These are phyloP conservation scores for Ranitomeya imitator DNA, from an alignment of 2,113 vertebrate genomes.

Conservation along the genomic window DNA sequence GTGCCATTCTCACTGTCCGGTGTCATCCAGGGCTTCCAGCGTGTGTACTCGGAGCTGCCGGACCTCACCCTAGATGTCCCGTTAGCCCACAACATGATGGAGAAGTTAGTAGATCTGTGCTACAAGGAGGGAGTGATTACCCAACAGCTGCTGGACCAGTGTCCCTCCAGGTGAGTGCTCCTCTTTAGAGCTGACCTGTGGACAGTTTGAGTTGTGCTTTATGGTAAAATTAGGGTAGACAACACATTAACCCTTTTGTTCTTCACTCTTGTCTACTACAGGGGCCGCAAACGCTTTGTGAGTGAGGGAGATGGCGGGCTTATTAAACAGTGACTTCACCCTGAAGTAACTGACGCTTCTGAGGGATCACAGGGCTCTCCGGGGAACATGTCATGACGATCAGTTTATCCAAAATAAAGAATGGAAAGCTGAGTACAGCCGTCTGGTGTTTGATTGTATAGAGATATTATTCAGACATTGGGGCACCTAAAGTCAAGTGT, in stretches of 20 bases:
- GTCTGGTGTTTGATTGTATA: neutral
- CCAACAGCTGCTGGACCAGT: slow-evolving; percentile 80
- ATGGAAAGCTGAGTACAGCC: neutral
- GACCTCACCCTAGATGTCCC: slow-evolving; percentile 84
- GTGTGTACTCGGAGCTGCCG: slow-evolving; percentile 80
- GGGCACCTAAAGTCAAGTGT: too few species aligned
- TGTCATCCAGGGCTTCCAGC: slow-evolving; percentile 77
- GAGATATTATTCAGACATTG: neutral
- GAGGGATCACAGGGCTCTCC: neutral
- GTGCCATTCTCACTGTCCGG: neutral
- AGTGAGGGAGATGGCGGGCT: slow-evolving; percentile 83
- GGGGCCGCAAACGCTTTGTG: slow-evolving; percentile 86
- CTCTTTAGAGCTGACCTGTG: neutral
- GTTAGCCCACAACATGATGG: slow-evolving; percentile 79
- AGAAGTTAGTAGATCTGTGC: slow-evolving; percentile 82
- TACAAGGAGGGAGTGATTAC: slow-evolving; percentile 80
- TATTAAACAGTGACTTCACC: slow-evolving; percentile 73
- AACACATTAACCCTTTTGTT: neutral
- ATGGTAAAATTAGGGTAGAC: too few species aligned
- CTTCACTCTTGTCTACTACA: slow-evolving; percentile 59
- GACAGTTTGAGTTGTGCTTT: too few species aligned
- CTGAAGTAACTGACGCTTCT: too few species aligned
- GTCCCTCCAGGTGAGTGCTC: slow-evolving; percentile 76
- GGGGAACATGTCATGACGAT: neutral
- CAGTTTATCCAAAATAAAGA: slow-evolving; percentile 1